These are phyloP conservation scores for Gambelia wislizenii DNA, from an alignment of 2,797 vertebrate species.

Conservation along the genomic window DNA sequence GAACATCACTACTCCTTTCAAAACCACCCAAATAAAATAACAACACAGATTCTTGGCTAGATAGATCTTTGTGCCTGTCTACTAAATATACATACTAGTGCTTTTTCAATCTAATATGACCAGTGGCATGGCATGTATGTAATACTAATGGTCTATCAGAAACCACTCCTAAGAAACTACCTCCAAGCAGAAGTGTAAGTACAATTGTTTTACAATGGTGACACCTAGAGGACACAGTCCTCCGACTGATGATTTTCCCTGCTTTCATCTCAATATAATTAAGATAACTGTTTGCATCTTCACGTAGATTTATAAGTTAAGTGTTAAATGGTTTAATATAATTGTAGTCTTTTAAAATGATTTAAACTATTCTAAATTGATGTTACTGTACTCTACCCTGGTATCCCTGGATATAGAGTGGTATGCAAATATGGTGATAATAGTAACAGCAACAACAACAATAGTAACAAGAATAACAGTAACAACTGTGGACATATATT, in stretches of 20 bases:
- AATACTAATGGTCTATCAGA: not conserved
- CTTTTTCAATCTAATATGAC: constrained; percentile 7
- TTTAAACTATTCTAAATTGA: too few species aligned
- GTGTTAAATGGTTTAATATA: not conserved
- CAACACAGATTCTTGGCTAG: not conserved
- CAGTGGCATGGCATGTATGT: not conserved
- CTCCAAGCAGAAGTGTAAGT: not conserved
- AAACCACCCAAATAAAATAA: not conserved
- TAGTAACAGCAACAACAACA: too few species aligned
- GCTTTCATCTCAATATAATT: not conserved
- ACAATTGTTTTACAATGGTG: constrained; percentile 55
- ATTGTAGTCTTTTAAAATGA: too few species aligned
- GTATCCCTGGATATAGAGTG: too few species aligned
- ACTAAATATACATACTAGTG: not conserved
- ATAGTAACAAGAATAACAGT: too few species aligned
- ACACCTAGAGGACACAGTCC: constrained; percentile 65
- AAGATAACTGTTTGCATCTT: not conserved
- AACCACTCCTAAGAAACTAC: not conserved
- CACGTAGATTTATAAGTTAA: not conserved
- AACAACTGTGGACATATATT: not conserved
- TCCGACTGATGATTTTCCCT: not conserved
- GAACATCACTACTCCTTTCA: not conserved
- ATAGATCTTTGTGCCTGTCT: not conserved
- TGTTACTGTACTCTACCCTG: too few species aligned
- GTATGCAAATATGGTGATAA: too few species aligned